phyloP scores from a whole-genome alignment of 1,140 invertebrate genomes.

The Sinonovacula constricta region DNA sequence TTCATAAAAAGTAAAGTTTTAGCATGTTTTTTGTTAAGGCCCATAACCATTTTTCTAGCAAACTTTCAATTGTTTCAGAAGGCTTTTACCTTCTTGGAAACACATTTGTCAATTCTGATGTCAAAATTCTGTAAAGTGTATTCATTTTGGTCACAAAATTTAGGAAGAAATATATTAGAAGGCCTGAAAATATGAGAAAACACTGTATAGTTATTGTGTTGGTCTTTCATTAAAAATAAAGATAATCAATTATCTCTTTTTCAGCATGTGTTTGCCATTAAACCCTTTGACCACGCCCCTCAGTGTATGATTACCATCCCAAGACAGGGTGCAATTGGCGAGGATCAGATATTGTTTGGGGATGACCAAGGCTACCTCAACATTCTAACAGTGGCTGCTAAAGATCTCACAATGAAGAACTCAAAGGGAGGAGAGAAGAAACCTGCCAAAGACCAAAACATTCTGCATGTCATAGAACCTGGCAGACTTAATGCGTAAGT shows the following conservation, averaged over 20 bases:
- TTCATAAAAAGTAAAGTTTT: no score
- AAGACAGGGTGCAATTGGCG: conserved; percentile 53
- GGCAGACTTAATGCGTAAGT: conserved; percentile 69
- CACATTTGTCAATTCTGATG: no score
- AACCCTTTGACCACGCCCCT: conserved; percentile 75
- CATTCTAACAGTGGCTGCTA: conserved; percentile 69
- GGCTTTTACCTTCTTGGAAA: no score
- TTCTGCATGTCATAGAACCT: conserved; percentile 66
- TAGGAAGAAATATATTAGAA: background rate
- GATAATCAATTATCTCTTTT: no score
- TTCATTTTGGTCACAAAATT: no score
- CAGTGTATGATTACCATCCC: conserved; percentile 73
- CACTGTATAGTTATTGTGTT: background rate
- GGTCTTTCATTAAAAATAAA: background rate
- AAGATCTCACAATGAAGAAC: conserved; percentile 76
- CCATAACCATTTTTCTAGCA: no score
- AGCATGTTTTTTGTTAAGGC: no score
- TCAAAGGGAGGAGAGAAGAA: conserved; percentile 67
- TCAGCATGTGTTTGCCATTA: conserved; percentile 73
- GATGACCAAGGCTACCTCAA: conserved; percentile 77
- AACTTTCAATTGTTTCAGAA: no score
- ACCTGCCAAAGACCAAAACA: conserved; percentile 56
- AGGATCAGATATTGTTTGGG: conserved; percentile 75
- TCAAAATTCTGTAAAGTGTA: no score
- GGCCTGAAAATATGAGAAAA: no score